Evolutionary conservation across 2,797 vertebrate genomes (phyloP).

Genomic region (Labroides dimidiatus): DNA sequence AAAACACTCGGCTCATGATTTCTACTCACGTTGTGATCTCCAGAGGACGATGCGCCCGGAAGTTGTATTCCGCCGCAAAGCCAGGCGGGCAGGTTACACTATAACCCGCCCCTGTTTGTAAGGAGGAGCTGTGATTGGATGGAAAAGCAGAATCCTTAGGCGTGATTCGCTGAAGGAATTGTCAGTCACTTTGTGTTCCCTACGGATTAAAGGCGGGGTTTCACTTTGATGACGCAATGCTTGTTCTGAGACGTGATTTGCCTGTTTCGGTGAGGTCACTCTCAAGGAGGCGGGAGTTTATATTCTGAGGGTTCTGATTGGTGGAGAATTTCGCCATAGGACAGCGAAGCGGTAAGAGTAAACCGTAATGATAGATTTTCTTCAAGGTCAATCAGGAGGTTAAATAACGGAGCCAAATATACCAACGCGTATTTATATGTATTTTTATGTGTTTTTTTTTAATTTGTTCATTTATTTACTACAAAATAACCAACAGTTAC

Average conservation of each 20-base stretch:
- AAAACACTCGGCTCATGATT: constrained; percentile 6
- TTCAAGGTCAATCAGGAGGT: constrained; percentile 62
- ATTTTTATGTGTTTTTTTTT: too few relatives aligned
- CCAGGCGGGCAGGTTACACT: constrained; percentile 33
- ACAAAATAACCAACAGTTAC: too few relatives aligned
- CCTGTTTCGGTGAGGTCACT: accelerated
- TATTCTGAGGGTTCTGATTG: constrained; percentile 27
- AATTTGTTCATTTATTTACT: too few relatives aligned
- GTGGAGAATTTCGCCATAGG: background rate
- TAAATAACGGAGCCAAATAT: background rate
- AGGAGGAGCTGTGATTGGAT: constrained; percentile 54
- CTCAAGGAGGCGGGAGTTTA: background rate
- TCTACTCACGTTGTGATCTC: constrained; percentile 80
- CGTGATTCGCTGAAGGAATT: constrained; percentile 35
- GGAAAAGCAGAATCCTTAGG: accelerated
- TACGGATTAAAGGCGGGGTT: accelerated
- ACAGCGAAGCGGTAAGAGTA: background rate
- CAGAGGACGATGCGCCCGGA: constrained; percentile 77
- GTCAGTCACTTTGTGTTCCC: background rate
- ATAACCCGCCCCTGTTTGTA: constrained; percentile 18
- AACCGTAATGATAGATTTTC: background rate
- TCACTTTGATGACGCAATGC: accelerated
- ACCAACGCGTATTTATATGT: too few relatives aligned
- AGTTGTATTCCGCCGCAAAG: constrained; percentile 38
- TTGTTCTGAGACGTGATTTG: constrained; percentile 25